phyloP scores from a whole-genome alignment of 2,888 invertebrate genomes.

The Hirtodrosophila confusa region DNA sequence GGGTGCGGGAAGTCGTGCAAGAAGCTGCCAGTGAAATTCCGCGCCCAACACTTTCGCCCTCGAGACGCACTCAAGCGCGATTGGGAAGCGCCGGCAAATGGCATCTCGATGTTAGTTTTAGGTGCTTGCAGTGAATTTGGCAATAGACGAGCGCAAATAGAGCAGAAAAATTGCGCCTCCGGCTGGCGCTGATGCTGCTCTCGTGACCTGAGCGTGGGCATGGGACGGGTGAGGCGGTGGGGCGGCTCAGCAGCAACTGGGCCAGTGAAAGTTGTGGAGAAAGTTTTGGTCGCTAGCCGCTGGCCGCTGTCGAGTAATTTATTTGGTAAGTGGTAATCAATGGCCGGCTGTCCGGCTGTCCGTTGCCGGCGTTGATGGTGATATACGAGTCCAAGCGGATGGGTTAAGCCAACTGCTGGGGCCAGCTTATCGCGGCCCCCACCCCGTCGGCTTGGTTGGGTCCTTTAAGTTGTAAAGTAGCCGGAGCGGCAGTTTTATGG shows the following conservation, averaged over 20 bases:
- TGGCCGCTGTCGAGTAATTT: constrained; percentile 57
- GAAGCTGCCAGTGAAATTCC: constrained; percentile 29
- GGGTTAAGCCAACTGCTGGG: constrained; percentile 58
- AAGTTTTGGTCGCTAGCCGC: constrained; percentile 49
- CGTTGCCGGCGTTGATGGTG: constrained; percentile 51
- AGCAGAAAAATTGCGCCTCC: constrained; percentile 74
- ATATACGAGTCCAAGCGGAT: constrained; percentile 53
- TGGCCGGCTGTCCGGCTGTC: constrained; percentile 64
- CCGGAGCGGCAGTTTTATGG: constrained; percentile 67
- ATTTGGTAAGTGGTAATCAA: constrained; percentile 76
- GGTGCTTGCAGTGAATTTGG: constrained; percentile 71
- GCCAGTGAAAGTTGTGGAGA: constrained; percentile 65
- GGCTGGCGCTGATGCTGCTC: constrained; percentile 22
- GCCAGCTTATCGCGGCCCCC: constrained; percentile 55
- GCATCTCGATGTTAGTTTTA: constrained; percentile 67
- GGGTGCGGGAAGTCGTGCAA: constrained; percentile 19
- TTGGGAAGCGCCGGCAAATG: constrained; percentile 59
- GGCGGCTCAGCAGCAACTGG: background rate
- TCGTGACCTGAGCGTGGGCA: constrained; percentile 1
- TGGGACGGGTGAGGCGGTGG: background rate
- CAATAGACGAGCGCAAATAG: constrained; percentile 72
- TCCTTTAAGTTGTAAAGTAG: constrained; percentile 65
- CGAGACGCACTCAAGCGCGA: constrained; percentile 57
- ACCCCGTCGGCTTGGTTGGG: no score
- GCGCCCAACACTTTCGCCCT: constrained; percentile 50